phyloP scores from a whole-genome alignment of 1,140 invertebrate genomes.

The Drosophila neocordata region DNA sequence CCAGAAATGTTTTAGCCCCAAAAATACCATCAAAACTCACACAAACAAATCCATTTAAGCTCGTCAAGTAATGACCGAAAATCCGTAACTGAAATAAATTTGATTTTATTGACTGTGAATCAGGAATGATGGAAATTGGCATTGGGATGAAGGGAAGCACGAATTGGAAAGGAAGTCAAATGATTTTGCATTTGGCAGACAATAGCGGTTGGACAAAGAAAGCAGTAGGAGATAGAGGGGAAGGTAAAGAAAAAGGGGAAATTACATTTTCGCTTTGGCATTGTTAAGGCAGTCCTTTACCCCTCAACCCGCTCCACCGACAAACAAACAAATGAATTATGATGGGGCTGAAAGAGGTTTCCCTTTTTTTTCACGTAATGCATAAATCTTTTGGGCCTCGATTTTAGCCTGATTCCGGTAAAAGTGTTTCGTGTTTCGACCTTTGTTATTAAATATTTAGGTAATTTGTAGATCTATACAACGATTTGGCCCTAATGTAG shows the following conservation, averaged over 20 bases:
- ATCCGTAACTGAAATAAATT: constrained; percentile 73
- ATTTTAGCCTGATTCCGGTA: constrained; percentile 35
- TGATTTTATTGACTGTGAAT: constrained; percentile 77
- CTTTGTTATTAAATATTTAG: constrained; percentile 75
- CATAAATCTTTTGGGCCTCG: constrained; percentile 58
- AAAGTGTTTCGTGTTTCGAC: constrained; percentile 39
- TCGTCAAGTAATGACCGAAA: constrained; percentile 66
- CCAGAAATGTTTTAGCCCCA: not conserved
- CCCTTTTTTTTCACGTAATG: constrained; percentile 39
- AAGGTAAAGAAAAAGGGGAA: constrained; percentile 28
- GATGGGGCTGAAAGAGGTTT: constrained; percentile 47
- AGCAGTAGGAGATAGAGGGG: not conserved
- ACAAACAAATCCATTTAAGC: constrained; percentile 53
- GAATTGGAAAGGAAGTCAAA: not conserved
- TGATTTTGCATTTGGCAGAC: constrained; percentile 61
- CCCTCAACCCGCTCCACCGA: no score
- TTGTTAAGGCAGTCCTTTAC: constrained; percentile 23
- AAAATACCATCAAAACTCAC: constrained; percentile 48
- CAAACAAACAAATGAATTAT: constrained; percentile 61
- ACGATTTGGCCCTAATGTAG: constrained; percentile 58
- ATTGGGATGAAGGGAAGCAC: not conserved
- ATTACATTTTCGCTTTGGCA: constrained; percentile 57
- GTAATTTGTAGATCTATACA: constrained; percentile 77
- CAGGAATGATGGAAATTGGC: constrained; percentile 20
- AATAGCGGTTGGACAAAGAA: constrained; percentile 24